These are phyloP conservation scores for Drosophila novamexicana DNA, from an alignment of 1,140 invertebrate species.

Conservation along the genomic window DNA sequence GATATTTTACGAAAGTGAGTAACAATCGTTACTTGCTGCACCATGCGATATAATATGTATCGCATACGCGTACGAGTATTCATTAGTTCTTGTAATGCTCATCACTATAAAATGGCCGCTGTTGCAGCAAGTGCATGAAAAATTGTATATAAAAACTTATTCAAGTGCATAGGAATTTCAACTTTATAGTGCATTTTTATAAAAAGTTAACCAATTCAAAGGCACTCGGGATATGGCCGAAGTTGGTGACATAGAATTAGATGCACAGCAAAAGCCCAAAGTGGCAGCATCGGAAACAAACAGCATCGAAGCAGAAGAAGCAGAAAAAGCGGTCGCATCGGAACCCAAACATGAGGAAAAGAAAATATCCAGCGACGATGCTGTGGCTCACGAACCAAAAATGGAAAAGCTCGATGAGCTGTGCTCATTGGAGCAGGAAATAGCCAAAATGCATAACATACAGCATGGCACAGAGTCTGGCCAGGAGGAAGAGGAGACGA, in stretches of 20 bases:
- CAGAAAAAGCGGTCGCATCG: constrained; percentile 42
- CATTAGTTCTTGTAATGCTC: constrained; percentile 1
- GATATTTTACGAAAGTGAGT: neutral
- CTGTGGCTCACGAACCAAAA: neutral
- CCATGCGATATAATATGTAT: neutral
- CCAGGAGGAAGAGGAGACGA: neutral
- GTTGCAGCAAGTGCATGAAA: constrained; percentile 53
- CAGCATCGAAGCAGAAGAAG: constrained; percentile 11
- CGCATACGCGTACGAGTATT: constrained; percentile 23
- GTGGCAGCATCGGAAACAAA: constrained; percentile 32
- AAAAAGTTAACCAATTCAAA: neutral
- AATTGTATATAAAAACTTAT: constrained; percentile 13
- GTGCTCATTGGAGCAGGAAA: constrained; percentile 72
- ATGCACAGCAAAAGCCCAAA: constrained; percentile 11
- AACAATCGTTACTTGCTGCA: neutral
- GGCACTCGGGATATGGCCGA: constrained; percentile 47
- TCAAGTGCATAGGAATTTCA: constrained; percentile 37
- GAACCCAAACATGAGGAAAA: constrained; percentile 35
- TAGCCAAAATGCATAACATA: constrained; percentile 74
- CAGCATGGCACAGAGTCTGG: constrained; percentile 15
- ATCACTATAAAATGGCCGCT: constrained; percentile 58
- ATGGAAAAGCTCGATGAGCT: constrained; percentile 64
- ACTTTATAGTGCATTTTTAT: constrained; percentile 16
- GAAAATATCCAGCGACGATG: constrained; percentile 12
- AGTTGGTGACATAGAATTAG: constrained; percentile 19